Base-by-base conservation (phyloP, 2,888 invertebrate species). In the Mythimna impura region DNA sequence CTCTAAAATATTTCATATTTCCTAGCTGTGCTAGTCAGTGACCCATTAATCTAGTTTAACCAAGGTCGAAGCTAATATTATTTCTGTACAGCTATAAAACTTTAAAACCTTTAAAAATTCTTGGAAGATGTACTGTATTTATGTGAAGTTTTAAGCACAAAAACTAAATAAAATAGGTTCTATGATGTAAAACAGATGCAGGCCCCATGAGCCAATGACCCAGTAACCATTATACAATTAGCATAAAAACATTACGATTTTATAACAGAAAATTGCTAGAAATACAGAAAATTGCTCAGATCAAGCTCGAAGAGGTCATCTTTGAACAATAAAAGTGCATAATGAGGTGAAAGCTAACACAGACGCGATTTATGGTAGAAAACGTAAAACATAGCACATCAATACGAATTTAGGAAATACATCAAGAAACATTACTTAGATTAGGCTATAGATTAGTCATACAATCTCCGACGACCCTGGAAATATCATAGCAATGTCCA, bases 391-490 rank as follows among this genome's bases (percentile, higher is more conserved):
- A 30, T 30, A 61, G 36, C 9, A 34, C 40, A 36, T 36, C 34
- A n/a, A 12, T 34, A 55, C 8, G 10, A 54, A 70, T 72, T 77
- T 70, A 34, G 61, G 7, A 43, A 66, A 73, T 66, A 68, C 69
- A 74, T 65, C 36, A 65, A 67, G 60, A 58, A 68, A 71, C 71
- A 57, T 57, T 65, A 34, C 67, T 71, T 73, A 69, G 67, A 69
- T 78, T 75, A 77, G 54, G 72, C 70, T 78, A 78, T 70, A 85
- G 82, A 86, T 86, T 87, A 82, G 81, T 86, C 85, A 89, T 83
- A 81, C 83, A 78, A 88, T 85, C 80, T 84, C 73, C 68, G 71
- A 78, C 85, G 87, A 86, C 89, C 89, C 89, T 88, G 88, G 86
- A 86, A 86, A 84, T 86, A 86, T 87, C 78, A 81, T 84, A 77